Percentiles rank a stretch among this genome's conserved stretches.
Conservation (phyloP, 2,797 vertebrate genomes). For the Cephalopachus bancanus region DNA sequence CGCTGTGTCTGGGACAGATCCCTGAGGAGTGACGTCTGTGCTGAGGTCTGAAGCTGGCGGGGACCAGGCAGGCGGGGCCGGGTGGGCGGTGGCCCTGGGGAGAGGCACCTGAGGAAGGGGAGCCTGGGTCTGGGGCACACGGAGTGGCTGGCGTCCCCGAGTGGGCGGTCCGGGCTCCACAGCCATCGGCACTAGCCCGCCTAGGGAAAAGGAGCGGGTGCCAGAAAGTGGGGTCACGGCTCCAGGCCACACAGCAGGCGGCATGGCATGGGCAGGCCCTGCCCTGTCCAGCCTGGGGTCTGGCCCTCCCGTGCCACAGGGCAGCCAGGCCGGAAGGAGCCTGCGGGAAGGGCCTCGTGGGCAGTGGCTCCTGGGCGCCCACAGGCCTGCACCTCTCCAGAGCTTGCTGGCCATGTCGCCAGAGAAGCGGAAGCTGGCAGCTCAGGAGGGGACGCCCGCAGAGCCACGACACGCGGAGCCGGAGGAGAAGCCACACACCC, state of each 20-base stretch:
- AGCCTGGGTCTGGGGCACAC: background rate
- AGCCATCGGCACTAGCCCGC: background rate
- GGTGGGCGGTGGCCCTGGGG: background rate
- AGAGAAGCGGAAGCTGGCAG: slow-evolving; percentile 93
- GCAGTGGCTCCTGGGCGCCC: background rate
- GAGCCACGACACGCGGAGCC: slow-evolving; percentile 85
- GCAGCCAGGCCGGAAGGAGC: background rate
- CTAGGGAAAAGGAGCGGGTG: background rate
- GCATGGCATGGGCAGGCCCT: accelerated
- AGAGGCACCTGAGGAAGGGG: background rate
- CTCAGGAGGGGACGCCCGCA: slow-evolving; percentile 87
- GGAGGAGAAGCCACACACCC: slow-evolving; percentile 90
- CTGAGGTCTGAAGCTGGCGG: background rate
- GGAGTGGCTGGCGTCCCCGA: background rate
- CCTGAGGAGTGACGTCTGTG: background rate
- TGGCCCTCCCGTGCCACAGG: background rate
- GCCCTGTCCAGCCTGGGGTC: background rate
- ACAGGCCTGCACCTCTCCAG: slow-evolving; percentile 77
- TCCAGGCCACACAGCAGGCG: background rate
- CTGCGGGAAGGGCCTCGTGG: background rate
- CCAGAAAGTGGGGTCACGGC: background rate
- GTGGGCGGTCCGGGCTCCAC: background rate
- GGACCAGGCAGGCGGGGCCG: background rate
- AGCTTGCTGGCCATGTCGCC: slow-evolving; percentile 94
- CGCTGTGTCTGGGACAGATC: background rate